A percentile compares a stretch with the other conserved stretches of the same genome.
Conservation (phyloP, 2,797 vertebrate species). For the Pseudocheirus occidentalis region DNA sequence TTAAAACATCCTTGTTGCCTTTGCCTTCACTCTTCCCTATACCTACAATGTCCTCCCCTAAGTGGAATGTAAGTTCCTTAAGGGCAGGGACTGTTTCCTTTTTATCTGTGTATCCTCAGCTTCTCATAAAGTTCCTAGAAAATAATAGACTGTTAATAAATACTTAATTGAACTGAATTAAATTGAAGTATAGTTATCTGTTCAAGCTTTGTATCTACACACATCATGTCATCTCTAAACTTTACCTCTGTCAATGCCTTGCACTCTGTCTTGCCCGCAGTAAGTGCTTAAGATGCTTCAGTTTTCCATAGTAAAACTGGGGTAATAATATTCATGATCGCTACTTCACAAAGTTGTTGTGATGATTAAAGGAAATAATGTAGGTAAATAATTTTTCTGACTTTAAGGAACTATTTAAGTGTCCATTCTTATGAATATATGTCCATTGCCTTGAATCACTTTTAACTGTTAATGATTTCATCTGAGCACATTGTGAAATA, state of each 20-base stretch:
- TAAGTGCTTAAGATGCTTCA: background rate
- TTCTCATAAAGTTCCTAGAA: background rate
- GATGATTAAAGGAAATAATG: background rate
- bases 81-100: background rate
- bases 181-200: background rate
- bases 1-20: background rate
- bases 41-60: background rate
- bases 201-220: background rate
- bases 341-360: background rate
- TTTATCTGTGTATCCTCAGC: background rate
- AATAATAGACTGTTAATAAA: background rate
- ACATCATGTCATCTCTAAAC: background rate
- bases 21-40: background rate
- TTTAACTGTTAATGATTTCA: slow-evolving; percentile 32
- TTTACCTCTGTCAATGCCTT: background rate
- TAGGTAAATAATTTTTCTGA: background rate
- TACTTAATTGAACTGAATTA: background rate
- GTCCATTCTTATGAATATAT: background rate
- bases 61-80: background rate
- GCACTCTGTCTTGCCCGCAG: background rate
- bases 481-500: slow-evolving; percentile 57
- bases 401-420: background rate
- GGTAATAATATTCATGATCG: background rate
- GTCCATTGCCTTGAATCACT: slow-evolving; percentile 59
- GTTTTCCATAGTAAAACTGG: background rate